phyloP scores from a whole-genome alignment of 2,888 invertebrate species.

The Dioctria linearis region DNA sequence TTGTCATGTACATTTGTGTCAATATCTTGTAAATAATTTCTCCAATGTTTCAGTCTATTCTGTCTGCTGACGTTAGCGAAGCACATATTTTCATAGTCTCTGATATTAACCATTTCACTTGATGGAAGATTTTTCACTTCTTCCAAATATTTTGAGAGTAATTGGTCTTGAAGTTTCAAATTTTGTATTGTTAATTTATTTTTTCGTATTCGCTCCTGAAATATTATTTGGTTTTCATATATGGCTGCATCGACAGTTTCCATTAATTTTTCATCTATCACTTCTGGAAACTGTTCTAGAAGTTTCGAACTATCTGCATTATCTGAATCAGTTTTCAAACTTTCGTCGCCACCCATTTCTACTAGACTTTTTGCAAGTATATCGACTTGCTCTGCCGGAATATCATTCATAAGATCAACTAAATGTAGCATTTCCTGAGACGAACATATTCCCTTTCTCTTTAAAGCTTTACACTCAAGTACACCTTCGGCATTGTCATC shows the following conservation, averaged over 20 bases:
- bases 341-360: constrained; percentile 60
- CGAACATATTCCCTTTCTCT: constrained; percentile 60
- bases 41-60: constrained; percentile 60
- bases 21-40: constrained; percentile 60
- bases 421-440: constrained; percentile 61
- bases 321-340: constrained; percentile 57
- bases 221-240: constrained; percentile 61
- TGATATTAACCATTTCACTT: constrained; percentile 56
- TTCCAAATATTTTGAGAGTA: constrained; percentile 60
- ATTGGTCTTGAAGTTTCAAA: constrained; percentile 60
- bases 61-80: constrained; percentile 58
- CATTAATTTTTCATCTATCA: constrained; percentile 59
- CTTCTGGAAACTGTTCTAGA: constrained; percentile 58
- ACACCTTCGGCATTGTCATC: neutral
- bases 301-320: constrained; percentile 57
- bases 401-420: constrained; percentile 60
- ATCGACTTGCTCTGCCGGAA: constrained; percentile 60
- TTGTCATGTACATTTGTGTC: constrained; percentile 59
- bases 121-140: constrained; percentile 58
- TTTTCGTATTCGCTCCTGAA: constrained; percentile 60
- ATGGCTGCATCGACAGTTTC: constrained; percentile 60
- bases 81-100: constrained; percentile 60
- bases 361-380: constrained; percentile 59
- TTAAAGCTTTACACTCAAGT: constrained; percentile 52
- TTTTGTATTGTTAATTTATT: constrained; percentile 61